A percentile compares a stretch with the other conserved stretches of the same genome.
Conservation (phyloP, 2,113 vertebrate species). For the Grammomys dolichurus region DNA sequence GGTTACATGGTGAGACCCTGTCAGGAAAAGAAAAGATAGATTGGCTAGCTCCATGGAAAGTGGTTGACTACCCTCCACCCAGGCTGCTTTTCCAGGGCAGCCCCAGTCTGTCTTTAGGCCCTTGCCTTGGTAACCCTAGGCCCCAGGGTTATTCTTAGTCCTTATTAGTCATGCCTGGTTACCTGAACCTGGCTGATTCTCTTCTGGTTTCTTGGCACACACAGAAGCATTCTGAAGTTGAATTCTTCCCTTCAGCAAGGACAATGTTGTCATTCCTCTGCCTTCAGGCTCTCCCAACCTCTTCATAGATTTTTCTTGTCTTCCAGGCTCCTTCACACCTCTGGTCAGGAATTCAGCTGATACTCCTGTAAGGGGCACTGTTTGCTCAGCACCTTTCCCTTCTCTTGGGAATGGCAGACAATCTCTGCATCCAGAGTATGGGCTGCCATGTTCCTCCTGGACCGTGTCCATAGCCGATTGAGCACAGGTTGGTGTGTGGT, state of each 20-base stretch:
- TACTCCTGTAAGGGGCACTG: background rate
- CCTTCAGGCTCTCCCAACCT: background rate
- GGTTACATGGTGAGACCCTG: background rate
- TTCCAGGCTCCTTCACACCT: background rate
- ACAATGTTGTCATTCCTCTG: background rate
- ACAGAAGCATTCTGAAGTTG: background rate
- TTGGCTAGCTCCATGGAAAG: background rate
- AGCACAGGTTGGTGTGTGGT: background rate
- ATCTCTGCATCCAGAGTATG: background rate
- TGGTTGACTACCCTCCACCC: background rate
- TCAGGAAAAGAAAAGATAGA: background rate
- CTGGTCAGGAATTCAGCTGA: background rate
- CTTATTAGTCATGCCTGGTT: background rate
- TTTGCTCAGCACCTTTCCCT: background rate
- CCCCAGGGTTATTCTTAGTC: background rate
- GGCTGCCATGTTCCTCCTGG: background rate
- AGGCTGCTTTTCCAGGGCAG: background rate
- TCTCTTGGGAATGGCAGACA: background rate
- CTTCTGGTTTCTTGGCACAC: background rate
- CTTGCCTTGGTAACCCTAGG: background rate
- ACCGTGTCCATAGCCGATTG: background rate
- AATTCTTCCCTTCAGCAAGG: background rate
- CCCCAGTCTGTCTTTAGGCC: background rate
- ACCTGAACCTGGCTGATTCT: rapidly evolving
- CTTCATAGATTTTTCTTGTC: background rate